Evolutionary conservation across 2,888 invertebrate genomes (phyloP).

Genomic region (Asteroscopus sphinx): DNA sequence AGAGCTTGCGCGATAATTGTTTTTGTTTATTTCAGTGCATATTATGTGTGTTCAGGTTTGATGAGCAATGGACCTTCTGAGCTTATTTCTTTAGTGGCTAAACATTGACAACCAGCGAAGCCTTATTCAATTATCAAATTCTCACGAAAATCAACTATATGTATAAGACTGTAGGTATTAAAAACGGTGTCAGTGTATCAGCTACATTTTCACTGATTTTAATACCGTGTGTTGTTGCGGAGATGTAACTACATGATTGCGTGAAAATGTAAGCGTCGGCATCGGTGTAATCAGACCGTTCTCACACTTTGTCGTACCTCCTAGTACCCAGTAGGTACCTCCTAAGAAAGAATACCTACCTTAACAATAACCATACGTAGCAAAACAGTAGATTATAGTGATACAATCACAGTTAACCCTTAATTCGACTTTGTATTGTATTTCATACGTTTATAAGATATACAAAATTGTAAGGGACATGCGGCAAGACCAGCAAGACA

Average conservation of each 20-base stretch:
- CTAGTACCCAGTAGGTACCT: too few species aligned
- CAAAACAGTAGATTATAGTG: too few species aligned
- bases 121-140: slow-evolving; percentile 27
- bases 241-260: slow-evolving; percentile 51
- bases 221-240: slow-evolving; percentile 38
- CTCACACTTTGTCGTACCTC: background rate
- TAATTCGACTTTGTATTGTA: too few species aligned
- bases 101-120: slow-evolving; percentile 20
- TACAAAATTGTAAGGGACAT: too few species aligned
- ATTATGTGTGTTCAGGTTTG: too few species aligned
- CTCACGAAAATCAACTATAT: slow-evolving; percentile 24
- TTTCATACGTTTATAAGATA: too few species aligned
- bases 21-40: too few species aligned
- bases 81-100: slow-evolving; percentile 10
- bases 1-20: too few species aligned
- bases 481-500: too few species aligned
- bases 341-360: too few species aligned
- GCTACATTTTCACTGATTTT: slow-evolving; percentile 45
- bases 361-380: too few species aligned
- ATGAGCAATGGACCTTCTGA: slow-evolving; percentile 16
- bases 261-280: slow-evolving; percentile 33
- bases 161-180: background rate
- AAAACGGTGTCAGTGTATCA: slow-evolving; percentile 23
- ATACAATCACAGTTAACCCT: too few species aligned
- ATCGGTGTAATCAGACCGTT: slow-evolving; percentile 22